phyloP scores from a whole-genome alignment of 2,888 invertebrate species.

The Pycnomerus fuliginosus region DNA sequence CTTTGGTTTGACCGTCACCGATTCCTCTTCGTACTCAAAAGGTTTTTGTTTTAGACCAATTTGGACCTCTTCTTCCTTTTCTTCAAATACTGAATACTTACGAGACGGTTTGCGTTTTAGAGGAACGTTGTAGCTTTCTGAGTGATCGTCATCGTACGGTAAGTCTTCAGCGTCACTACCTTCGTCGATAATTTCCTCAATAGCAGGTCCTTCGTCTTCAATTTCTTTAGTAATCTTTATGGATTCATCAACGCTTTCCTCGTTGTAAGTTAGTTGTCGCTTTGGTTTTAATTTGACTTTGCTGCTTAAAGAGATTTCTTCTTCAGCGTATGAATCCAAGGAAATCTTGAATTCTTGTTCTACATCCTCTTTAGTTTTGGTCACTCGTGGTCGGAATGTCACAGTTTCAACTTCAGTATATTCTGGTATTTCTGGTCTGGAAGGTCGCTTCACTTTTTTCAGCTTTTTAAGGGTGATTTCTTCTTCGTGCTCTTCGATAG shows the following conservation, averaged over 20 bases:
- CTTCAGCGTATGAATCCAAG: slow-evolving; percentile 81
- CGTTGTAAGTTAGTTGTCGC: slow-evolving; percentile 70
- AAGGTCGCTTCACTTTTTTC: slow-evolving; percentile 66
- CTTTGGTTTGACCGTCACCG: slow-evolving; percentile 69
- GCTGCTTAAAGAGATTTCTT: slow-evolving; percentile 83
- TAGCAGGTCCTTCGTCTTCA: slow-evolving; percentile 61
- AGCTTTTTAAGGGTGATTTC: slow-evolving; percentile 74
- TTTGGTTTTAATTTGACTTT: slow-evolving; percentile 77
- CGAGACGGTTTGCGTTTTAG: slow-evolving; percentile 52
- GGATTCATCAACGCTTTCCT: slow-evolving; percentile 76
- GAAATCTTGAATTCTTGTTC: slow-evolving; percentile 89
- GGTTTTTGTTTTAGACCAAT: slow-evolving; percentile 56
- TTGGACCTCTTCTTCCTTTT: slow-evolving; percentile 60
- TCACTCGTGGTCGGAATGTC: slow-evolving; percentile 73
- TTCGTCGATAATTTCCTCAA: slow-evolving; percentile 67
- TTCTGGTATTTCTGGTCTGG: slow-evolving; percentile 67
- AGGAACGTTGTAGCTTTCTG: slow-evolving; percentile 56
- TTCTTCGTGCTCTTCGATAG: slow-evolving; percentile 59
- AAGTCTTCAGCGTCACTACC: slow-evolving; percentile 59
- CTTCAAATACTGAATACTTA: slow-evolving; percentile 64
- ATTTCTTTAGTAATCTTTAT: slow-evolving; percentile 68
- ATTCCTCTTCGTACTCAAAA: slow-evolving; percentile 63
- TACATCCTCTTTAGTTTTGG: slow-evolving; percentile 81
- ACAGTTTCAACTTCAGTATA: slow-evolving; percentile 75
- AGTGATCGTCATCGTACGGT: slow-evolving; percentile 58